Evolutionary conservation across 2,797 vertebrate species (phyloP).

Genomic region (Leucoraja ocellata): DNA sequence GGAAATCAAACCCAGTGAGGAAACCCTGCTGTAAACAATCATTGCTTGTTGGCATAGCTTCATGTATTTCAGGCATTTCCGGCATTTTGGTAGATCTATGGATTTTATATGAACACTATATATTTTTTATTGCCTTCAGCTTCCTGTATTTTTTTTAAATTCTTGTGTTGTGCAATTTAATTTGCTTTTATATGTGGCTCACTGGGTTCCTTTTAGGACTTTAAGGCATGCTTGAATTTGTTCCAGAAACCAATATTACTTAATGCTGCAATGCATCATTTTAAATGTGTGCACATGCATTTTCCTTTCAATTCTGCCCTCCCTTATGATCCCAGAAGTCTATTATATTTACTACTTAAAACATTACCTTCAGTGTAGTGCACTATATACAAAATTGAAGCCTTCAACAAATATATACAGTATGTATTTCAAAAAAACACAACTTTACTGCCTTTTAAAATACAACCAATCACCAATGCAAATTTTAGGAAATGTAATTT

Average conservation of each 20-base stretch:
- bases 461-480: neutral
- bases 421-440: neutral
- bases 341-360: constrained; percentile 7
- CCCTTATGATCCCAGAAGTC: constrained; percentile 1
- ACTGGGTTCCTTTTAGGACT: neutral
- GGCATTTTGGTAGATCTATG: neutral
- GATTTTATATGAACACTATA: neutral
- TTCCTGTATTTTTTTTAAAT: constrained; percentile 4
- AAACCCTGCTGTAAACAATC: neutral
- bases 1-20: neutral
- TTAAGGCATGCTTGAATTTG: neutral
- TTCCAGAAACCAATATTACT: neutral
- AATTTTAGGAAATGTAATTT: neutral
- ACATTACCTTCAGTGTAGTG: neutral
- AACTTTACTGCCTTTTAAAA: neutral
- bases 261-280: constrained; percentile 10
- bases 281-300: neutral
- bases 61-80: neutral
- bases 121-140: neutral
- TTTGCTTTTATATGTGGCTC: constrained; percentile 4
- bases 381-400: neutral
- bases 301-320: neutral
- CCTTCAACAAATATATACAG: neutral
- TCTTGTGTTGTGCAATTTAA: neutral
- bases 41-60: neutral